Conservation (phyloP, 1,140 invertebrate species). For the Lepidostoma basale region DNA sequence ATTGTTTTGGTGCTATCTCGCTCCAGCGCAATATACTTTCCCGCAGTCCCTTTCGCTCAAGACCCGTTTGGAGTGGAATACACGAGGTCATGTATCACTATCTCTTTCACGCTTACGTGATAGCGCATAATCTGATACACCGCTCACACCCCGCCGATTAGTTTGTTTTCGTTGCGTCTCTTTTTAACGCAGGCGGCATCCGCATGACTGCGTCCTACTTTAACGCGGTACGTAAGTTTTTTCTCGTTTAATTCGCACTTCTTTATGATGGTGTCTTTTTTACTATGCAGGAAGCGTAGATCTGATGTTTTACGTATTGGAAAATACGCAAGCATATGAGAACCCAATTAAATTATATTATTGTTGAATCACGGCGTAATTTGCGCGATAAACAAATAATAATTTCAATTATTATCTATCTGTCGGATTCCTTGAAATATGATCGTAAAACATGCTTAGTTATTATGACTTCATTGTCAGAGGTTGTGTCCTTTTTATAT, state of each 20-base stretch:
- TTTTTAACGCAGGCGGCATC: constrained; percentile 24
- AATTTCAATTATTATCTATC: too few species aligned
- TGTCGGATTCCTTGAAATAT: too few species aligned
- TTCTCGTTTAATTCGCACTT: neutral
- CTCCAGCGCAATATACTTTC: constrained; percentile 49
- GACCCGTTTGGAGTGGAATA: constrained; percentile 11
- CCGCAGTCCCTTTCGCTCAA: constrained; percentile 17
- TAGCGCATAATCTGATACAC: constrained; percentile 39
- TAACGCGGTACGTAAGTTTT: neutral
- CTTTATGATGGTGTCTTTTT: neutral
- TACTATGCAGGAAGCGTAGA: constrained; percentile 20
- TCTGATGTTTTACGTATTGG: neutral
- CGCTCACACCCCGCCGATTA: constrained; percentile 28
- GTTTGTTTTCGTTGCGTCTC: constrained; percentile 46
- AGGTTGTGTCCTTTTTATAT: too few species aligned
- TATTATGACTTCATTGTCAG: too few species aligned
- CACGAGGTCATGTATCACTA: constrained; percentile 14
- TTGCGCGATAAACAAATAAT: too few species aligned
- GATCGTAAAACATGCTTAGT: too few species aligned
- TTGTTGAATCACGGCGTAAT: too few species aligned
- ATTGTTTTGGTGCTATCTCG: constrained; percentile 60
- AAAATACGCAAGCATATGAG: neutral
- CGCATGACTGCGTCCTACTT: neutral
- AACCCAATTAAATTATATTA: too few species aligned
- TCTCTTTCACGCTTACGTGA: constrained; percentile 10